phyloP scores from a whole-genome alignment of 2,113 vertebrate species.

The Bubo scandiacus region DNA sequence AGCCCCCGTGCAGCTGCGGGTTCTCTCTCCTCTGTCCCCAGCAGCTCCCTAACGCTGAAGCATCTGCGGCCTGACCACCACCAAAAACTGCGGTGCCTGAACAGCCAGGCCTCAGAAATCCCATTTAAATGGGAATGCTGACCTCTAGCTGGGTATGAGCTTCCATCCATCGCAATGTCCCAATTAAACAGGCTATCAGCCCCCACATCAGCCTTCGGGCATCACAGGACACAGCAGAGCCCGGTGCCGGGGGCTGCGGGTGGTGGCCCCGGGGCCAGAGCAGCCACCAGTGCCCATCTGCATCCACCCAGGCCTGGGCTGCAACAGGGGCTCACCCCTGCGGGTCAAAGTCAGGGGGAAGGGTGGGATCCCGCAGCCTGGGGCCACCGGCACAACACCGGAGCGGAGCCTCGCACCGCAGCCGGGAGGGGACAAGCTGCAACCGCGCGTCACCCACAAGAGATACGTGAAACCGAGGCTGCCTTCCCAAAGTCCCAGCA shows the following conservation, averaged over 20 bases:
- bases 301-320: neutral
- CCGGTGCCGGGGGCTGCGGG: rapidly evolving
- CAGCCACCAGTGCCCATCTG: rapidly evolving
- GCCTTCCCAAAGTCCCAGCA: neutral
- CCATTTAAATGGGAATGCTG: conserved; percentile 28
- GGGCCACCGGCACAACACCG: rapidly evolving
- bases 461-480: neutral
- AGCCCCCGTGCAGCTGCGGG: rapidly evolving
- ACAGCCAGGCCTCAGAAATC: neutral
- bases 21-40: neutral
- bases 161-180: neutral
- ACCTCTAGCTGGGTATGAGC: neutral
- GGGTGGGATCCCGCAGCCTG: neutral
- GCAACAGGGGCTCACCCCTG: rapidly evolving
- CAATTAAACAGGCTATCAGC: neutral
- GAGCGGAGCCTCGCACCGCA: rapidly evolving
- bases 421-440: neutral
- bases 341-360: rapidly evolving
- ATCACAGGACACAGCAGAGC: neutral
- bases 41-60: neutral
- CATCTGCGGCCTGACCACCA: neutral
- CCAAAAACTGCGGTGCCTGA: rapidly evolving
- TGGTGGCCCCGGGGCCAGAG: neutral
- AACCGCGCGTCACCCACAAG: rapidly evolving
- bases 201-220: neutral